Conservation (phyloP, 2,888 invertebrate genomes). For the Tuta absoluta region DNA sequence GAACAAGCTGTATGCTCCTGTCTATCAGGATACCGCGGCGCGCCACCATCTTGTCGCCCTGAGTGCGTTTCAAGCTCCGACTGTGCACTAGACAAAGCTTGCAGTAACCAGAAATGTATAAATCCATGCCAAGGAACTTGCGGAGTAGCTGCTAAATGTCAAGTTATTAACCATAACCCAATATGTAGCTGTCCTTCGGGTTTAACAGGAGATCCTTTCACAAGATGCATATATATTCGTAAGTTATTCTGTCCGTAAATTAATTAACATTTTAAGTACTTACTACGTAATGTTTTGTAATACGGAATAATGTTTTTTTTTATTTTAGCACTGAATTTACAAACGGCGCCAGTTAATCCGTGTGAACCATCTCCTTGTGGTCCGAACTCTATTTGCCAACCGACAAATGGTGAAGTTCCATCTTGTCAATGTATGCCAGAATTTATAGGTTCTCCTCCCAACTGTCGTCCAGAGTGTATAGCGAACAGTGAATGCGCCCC, state of each 20-base stretch:
- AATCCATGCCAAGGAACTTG: constrained; percentile 91
- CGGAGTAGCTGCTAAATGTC: constrained; percentile 86
- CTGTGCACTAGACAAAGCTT: constrained; percentile 86
- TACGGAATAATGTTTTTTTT: constrained; percentile 23
- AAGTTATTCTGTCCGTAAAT: constrained; percentile 46
- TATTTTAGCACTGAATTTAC: constrained; percentile 56
- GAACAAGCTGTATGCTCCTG: constrained; percentile 86
- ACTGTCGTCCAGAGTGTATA: constrained; percentile 87
- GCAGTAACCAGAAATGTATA: constrained; percentile 85
- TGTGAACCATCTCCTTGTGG: constrained; percentile 90
- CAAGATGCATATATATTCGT: constrained; percentile 80
- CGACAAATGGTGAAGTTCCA: constrained; percentile 79
- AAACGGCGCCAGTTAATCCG: constrained; percentile 73
- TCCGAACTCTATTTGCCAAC: constrained; percentile 84
- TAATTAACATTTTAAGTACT: not conserved
- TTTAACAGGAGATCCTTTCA: constrained; percentile 86
- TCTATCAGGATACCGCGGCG: constrained; percentile 82
- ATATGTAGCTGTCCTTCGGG: constrained; percentile 85
- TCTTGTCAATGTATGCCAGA: constrained; percentile 86
- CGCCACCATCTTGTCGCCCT: constrained; percentile 85
- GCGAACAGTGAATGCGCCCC: constrained; percentile 86
- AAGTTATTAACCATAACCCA: constrained; percentile 88
- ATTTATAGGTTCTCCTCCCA: constrained; percentile 86
- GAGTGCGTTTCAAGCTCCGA: constrained; percentile 88
- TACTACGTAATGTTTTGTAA: not conserved